These are phyloP conservation scores for Anastrepha ludens DNA, from an alignment of 1,140 invertebrate genomes.

Conservation along the genomic window DNA sequence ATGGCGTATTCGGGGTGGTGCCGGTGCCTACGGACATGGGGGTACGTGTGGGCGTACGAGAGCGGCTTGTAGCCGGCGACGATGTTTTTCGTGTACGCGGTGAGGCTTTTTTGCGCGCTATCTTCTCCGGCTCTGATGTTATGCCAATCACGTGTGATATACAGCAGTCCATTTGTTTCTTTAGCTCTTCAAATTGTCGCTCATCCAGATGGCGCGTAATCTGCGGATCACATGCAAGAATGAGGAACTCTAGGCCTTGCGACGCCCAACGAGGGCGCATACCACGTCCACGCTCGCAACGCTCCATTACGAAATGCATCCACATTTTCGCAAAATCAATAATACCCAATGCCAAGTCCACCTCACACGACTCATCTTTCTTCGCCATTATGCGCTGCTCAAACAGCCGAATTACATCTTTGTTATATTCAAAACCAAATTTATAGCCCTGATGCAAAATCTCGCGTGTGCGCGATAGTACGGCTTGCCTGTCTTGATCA, in stretches of 20 bases:
- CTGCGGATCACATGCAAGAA: conserved; percentile 86
- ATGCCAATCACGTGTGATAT: conserved; percentile 87
- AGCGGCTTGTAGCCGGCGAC: conserved; percentile 69
- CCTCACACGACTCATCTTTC: conserved; percentile 65
- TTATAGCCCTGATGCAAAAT: conserved; percentile 90
- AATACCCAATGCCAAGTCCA: conserved; percentile 75
- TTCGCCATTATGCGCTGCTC: conserved; percentile 71
- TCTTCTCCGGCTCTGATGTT: conserved; percentile 75
- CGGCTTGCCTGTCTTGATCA: conserved; percentile 75
- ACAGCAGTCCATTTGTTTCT: conserved; percentile 83
- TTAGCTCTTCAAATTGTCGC: conserved; percentile 85
- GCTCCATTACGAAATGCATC: conserved; percentile 89
- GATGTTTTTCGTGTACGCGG: conserved; percentile 74
- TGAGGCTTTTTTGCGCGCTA: conserved; percentile 74
- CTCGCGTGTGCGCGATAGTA: conserved; percentile 82
- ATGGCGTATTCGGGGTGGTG: conserved; percentile 67
- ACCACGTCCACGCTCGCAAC: conserved; percentile 89
- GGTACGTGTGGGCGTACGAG: conserved; percentile 68
- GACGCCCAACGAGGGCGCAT: conserved; percentile 89
- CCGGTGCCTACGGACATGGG: conserved; percentile 70
- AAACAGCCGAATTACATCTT: conserved; percentile 83
- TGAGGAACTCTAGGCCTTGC: conserved; percentile 89
- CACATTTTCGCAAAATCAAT: conserved; percentile 88
- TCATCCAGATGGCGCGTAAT: conserved; percentile 85
- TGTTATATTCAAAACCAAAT: conserved; percentile 93